Evolutionary conservation across 1,140 invertebrate genomes (phyloP).

Genomic region (Drosophila kanapiae): DNA sequence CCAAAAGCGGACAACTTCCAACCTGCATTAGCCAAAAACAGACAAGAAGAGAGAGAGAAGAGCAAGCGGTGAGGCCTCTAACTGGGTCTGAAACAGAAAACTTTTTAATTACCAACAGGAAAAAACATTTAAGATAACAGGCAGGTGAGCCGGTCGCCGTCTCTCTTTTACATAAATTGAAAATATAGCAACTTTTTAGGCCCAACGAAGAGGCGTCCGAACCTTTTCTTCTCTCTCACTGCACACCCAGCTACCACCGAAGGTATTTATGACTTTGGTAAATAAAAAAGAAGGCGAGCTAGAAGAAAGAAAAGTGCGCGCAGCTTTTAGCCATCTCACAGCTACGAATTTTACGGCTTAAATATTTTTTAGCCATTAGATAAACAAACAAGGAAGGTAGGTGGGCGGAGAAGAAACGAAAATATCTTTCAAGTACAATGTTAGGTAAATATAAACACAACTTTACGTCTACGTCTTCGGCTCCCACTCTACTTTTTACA

Average conservation of each 20-base stretch:
- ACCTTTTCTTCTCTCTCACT: constrained; percentile 18
- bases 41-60: neutral
- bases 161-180: constrained; percentile 69
- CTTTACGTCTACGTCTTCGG: constrained; percentile 50
- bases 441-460: constrained; percentile 85
- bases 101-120: constrained; percentile 68
- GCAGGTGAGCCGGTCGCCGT: constrained; percentile 4
- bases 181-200: constrained; percentile 70
- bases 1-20: constrained; percentile 29
- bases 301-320: constrained; percentile 15
- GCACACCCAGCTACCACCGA: constrained; percentile 15
- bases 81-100: constrained; percentile 39
- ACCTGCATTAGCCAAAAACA: constrained; percentile 71
- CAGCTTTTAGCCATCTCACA: constrained; percentile 67
- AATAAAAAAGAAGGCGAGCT: constrained; percentile 41
- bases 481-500: constrained; percentile 42
- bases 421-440: constrained; percentile 85
- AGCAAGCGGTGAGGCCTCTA: neutral
- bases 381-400: constrained; percentile 68
- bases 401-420: constrained; percentile 56
- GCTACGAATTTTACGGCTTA: constrained; percentile 76
- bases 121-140: constrained; percentile 62
- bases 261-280: constrained; percentile 77
- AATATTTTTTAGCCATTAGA: constrained; percentile 83
- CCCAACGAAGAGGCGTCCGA: constrained; percentile 24